Evolutionary conservation across 2,797 vertebrate genomes (phyloP), one percentile per base, ranked within the genome.

Genomic region (Myotis pilosus): DNA sequence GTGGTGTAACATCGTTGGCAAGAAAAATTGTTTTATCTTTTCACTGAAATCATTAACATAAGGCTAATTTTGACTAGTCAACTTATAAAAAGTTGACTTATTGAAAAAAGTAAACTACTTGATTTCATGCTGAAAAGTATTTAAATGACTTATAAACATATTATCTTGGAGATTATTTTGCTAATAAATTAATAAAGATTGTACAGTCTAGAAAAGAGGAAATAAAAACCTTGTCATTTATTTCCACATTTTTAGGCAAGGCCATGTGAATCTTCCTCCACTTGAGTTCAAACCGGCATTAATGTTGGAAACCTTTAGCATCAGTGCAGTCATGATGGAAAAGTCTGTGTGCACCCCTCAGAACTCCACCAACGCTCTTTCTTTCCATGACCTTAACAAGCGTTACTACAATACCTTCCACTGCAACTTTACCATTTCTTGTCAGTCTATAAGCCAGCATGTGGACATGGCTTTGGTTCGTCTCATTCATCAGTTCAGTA

Each of bases 401-500:
- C 99, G 99, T 86, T 99, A 99, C 66, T 99, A 99, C 95, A 99
- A 99, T 96, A 99, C 99, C 5, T 99, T 99, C 96, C 99, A 99
- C 97, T 99, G 99, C 69, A 99, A 99, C 33, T 99, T 99, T 92
- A 99, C 99, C 4, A 98, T 99, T 1, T 99, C 99, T 55, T 99
- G 99, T 97, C 99, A 99, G 97, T 98, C 99, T 95, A 99, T 99
- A 97, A 99, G 99, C 98, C 99, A 99, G 97, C 99, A 99, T 0
- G 99, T 99, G 0, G 99, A 99, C 97, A 99, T 99, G 99, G 99
- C 99, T 7, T 98, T 99, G 90, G 99, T 99, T 66, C 99, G 99
- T 22, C 99, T 99, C 94, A 99, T 99, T 96, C 99, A 99, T 97
- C 99, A 99, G 96, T 99, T 99, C 97, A 99, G 99, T 97, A 99